phyloP scores from a whole-genome alignment of 2,797 vertebrate genomes.

The Protonibea diacanthus region DNA sequence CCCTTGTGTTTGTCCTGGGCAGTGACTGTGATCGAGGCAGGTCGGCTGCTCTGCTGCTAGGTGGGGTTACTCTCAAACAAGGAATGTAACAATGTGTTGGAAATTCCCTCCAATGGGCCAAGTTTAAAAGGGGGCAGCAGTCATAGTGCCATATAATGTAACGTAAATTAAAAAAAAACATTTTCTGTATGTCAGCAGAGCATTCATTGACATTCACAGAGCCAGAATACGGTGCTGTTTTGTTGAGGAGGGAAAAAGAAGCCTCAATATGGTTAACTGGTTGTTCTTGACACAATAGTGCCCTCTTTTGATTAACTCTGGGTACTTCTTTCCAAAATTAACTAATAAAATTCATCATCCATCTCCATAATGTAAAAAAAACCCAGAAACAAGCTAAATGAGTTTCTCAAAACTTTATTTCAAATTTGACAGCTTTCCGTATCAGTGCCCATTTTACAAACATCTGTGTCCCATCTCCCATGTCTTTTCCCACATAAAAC shows the following conservation, averaged over 20 bases:
- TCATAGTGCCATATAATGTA: background rate
- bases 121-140: constrained; percentile 21
- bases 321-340: constrained; percentile 9
- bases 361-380: background rate
- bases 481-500: constrained; percentile 65
- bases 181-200: background rate
- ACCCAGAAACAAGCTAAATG: background rate
- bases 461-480: constrained; percentile 45
- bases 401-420: constrained; percentile 78
- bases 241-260: background rate
- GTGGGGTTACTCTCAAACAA: constrained; percentile 60
- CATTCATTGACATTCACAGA: background rate
- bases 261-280: accelerated
- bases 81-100: constrained; percentile 72
- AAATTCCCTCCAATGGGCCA: constrained; percentile 68
- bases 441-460: constrained; percentile 62
- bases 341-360: background rate
- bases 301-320: constrained; percentile 59
- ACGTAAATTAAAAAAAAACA: background rate
- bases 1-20: constrained; percentile 71
- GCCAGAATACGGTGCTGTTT: background rate
- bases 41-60: constrained; percentile 56
- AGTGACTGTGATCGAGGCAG: constrained; percentile 55
- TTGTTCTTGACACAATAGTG: constrained; percentile 30
- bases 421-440: constrained; percentile 70